Conservation (phyloP, 2,797 vertebrate species). For the Epinephelus awoara region DNA sequence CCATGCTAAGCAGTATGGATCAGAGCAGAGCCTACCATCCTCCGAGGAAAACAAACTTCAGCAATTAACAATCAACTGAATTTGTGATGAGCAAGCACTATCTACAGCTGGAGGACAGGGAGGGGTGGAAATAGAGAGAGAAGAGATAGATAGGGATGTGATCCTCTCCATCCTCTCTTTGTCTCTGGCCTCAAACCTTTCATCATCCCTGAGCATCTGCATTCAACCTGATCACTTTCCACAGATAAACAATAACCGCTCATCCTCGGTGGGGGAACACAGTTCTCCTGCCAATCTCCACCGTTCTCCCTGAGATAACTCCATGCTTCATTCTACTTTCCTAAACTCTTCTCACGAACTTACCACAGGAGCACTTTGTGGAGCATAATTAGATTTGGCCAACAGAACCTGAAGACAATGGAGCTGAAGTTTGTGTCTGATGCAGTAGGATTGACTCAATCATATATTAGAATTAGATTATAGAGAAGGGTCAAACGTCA, state of each 20-base stretch:
- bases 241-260: constrained; percentile 23
- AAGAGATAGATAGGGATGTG: background rate
- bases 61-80: constrained; percentile 45
- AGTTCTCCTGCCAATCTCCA: background rate
- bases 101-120: constrained; percentile 33
- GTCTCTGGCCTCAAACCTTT: constrained; percentile 17
- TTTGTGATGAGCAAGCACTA: constrained; percentile 62
- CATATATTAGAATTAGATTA: background rate
- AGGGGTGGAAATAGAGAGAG: background rate
- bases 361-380: background rate
- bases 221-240: constrained; percentile 24
- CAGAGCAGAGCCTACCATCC: constrained; percentile 44
- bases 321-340: background rate
- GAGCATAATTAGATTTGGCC: background rate
- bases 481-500: background rate
- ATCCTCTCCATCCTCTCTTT: constrained; percentile 18
- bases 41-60: constrained; percentile 40
- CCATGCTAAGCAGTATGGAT: constrained; percentile 43
- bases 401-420: background rate
- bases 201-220: constrained; percentile 23
- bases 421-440: background rate
- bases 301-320: background rate
- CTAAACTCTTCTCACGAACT: background rate
- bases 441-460: background rate
- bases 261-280: background rate